Conservation (phyloP, 2,113 vertebrate genomes). For the Elachura formosa region DNA sequence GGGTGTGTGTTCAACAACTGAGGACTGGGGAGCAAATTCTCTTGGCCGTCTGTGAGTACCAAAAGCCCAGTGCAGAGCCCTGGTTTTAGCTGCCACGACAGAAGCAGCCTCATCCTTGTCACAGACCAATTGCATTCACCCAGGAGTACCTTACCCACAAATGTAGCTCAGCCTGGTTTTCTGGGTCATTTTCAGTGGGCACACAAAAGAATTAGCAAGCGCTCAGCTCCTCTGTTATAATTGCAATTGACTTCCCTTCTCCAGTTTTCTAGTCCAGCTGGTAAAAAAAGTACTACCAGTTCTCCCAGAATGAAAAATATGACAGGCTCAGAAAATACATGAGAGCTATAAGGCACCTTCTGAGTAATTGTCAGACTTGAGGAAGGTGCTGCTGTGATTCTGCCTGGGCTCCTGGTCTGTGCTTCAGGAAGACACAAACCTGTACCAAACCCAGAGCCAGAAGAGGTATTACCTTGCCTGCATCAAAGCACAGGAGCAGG, state of each 20-base stretch:
- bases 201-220: background rate
- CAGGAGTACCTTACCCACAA: background rate
- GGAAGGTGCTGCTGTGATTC: background rate
- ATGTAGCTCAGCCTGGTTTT: background rate
- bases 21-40: background rate
- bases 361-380: background rate
- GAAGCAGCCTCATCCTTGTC: background rate
- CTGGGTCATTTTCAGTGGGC: background rate
- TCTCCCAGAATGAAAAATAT: background rate
- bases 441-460: background rate
- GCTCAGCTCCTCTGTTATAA: background rate
- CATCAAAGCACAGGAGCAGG: background rate
- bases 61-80: background rate
- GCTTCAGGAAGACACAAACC: background rate
- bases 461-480: background rate
- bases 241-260: background rate
- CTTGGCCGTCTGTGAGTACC: background rate
- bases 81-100: background rate
- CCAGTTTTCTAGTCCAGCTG: background rate
- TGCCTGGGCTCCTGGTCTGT: background rate
- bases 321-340: background rate
- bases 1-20: background rate
- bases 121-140: background rate
- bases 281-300: background rate
- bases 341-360: accelerated